phyloP scores from a whole-genome alignment of 2,888 invertebrate genomes.

The Meta bourneti region DNA sequence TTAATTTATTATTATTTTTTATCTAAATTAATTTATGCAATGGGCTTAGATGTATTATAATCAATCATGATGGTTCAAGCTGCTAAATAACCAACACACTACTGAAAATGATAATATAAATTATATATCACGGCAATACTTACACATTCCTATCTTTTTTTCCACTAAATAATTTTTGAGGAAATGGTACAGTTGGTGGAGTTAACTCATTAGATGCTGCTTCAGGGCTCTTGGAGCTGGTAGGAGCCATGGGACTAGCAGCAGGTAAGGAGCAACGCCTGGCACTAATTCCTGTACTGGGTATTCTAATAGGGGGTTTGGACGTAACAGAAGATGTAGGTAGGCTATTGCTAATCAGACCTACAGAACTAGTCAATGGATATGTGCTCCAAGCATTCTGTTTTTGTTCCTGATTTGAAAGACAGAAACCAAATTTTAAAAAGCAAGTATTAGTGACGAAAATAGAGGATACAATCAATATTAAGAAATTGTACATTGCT shows the following conservation, averaged over 20 bases:
- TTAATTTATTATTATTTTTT: neutral
- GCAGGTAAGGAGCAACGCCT: conserved; percentile 69
- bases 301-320: conserved; percentile 51
- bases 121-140: neutral
- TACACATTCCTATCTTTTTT: conserved; percentile 56
- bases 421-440: neutral
- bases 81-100: too few species aligned
- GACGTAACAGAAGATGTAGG: conserved; percentile 51
- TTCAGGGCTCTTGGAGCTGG: conserved; percentile 46
- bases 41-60: neutral
- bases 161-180: conserved; percentile 24
- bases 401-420: conserved; percentile 47
- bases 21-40: neutral
- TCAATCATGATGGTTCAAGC: too few species aligned
- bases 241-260: conserved; percentile 54
- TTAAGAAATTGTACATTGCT: neutral
- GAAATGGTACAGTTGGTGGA: conserved; percentile 11
- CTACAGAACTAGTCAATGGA: conserved; percentile 58
- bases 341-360: conserved; percentile 67
- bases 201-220: conserved; percentile 42
- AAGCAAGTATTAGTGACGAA: neutral
- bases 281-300: conserved; percentile 43
- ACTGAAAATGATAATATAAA: too few species aligned
- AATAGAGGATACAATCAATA: too few species aligned
- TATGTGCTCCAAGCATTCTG: conserved; percentile 28